Conservation (phyloP, 2,888 invertebrate genomes). For the Eledone cirrhosa region DNA sequence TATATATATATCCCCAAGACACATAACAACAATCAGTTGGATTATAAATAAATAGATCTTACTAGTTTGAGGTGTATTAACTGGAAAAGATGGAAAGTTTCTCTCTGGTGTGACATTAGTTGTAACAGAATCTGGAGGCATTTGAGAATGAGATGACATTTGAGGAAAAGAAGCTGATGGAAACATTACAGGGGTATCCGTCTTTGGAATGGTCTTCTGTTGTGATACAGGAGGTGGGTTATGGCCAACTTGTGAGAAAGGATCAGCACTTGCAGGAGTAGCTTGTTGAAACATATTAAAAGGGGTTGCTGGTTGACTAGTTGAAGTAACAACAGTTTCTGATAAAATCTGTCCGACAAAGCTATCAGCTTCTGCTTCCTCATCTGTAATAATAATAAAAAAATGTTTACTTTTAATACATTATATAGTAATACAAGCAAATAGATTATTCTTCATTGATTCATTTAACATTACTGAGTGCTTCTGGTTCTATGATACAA, state of each 20-base stretch:
- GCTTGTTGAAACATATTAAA: conserved; percentile 33
- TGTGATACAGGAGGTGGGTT: conserved; percentile 36
- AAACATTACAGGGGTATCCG: background rate
- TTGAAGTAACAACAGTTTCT: conserved; percentile 35
- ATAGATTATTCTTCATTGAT: too few species aligned
- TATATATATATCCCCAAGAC: too few species aligned
- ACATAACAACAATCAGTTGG: too few species aligned
- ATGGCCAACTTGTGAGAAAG: conserved; percentile 55
- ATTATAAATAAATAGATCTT: too few species aligned
- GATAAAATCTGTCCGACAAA: conserved; percentile 63
- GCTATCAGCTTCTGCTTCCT: conserved; percentile 67
- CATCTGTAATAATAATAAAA: conserved; percentile 47
- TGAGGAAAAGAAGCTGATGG: background rate
- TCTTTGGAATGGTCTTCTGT: conserved; percentile 12
- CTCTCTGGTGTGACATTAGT: too few species aligned
- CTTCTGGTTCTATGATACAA: too few species aligned
- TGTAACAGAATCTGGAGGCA: background rate
- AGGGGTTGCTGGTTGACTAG: conserved; percentile 30
- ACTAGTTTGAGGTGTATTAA: too few species aligned
- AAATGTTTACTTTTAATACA: background rate
- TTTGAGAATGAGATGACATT: background rate
- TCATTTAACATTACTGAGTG: too few species aligned
- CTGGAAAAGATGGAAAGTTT: too few species aligned
- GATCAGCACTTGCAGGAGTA: conserved; percentile 41
- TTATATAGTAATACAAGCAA: too few species aligned